phyloP scores from a whole-genome alignment of 2,113 vertebrate genomes.

The Orycteropus afer region DNA sequence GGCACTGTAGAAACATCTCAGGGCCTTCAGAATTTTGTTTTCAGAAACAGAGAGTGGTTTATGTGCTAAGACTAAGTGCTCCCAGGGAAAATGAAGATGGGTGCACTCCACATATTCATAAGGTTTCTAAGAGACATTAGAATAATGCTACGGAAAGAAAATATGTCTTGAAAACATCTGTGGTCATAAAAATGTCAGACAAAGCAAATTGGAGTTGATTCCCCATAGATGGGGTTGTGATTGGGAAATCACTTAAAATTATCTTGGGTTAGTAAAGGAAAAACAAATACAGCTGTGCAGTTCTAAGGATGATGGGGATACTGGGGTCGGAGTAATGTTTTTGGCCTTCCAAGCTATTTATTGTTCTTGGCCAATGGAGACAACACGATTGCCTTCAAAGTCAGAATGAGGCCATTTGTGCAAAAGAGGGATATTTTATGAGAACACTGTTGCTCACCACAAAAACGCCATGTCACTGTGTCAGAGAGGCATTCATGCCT shows the following conservation, averaged over 20 bases:
- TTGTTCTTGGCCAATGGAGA: slow-evolving; percentile 54
- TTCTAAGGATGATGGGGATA: neutral
- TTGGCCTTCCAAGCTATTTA: slow-evolving; percentile 14
- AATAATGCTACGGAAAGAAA: neutral
- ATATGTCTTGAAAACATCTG: neutral
- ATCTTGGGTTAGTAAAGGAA: neutral
- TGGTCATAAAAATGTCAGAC: neutral
- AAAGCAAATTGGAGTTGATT: neutral
- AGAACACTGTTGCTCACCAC: neutral
- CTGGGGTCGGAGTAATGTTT: neutral
- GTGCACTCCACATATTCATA: neutral
- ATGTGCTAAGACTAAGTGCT: neutral
- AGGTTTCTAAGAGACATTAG: neutral
- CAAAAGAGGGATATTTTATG: neutral
- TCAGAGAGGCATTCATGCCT: neutral
- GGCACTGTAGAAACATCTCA: too few species aligned
- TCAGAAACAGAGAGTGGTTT: neutral
- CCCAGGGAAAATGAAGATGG: neutral
- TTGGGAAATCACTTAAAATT: neutral
- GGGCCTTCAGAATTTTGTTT: neutral
- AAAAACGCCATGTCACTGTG: neutral
- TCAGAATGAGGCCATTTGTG: neutral
- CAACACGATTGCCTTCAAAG: neutral
- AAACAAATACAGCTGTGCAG: slow-evolving; percentile 32
- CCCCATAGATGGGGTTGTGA: neutral